phyloP scores from a whole-genome alignment of 2,113 vertebrate species.

The Penelope pileata region DNA sequence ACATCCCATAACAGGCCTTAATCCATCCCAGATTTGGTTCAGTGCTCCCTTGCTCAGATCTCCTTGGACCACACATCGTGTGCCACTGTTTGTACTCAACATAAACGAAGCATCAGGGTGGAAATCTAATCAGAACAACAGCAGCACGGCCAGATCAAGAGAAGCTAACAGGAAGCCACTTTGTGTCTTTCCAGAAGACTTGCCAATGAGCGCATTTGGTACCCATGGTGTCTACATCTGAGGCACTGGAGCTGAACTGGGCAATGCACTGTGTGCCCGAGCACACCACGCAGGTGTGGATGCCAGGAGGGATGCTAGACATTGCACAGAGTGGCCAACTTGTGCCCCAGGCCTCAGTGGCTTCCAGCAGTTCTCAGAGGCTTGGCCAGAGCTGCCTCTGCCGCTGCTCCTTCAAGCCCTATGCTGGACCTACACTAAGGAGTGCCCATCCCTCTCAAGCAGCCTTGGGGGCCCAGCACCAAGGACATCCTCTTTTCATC shows the following conservation, averaged over 20 bases:
- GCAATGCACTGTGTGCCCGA: not conserved
- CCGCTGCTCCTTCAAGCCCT: not conserved
- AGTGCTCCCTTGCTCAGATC: slow-evolving; percentile 63
- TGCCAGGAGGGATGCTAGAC: fast-evolving
- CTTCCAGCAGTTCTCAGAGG: not conserved
- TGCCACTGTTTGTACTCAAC: slow-evolving; percentile 66
- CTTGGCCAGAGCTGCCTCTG: not conserved
- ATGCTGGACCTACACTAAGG: not conserved
- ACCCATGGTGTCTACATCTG: not conserved
- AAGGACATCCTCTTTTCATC: not conserved
- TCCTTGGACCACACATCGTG: slow-evolving; percentile 62
- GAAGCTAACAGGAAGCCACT: slow-evolving; percentile 16
- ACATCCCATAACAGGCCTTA: slow-evolving; percentile 65
- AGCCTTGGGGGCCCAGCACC: fast-evolving
- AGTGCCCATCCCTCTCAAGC: not conserved
- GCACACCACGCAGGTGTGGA: fast-evolving
- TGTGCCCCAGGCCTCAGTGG: fast-evolving
- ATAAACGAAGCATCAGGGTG: not conserved
- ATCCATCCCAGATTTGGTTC: slow-evolving; percentile 62
- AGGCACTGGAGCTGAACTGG: fast-evolving
- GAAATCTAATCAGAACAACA: slow-evolving; percentile 38
- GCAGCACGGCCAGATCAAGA: slow-evolving; percentile 50
- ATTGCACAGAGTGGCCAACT: fast-evolving
- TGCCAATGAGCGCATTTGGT: not conserved
- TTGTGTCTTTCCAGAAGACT: slow-evolving; percentile 12